Percentiles rank a stretch among this genome's conserved stretches.
Conservation (phyloP, 1,140 invertebrate species). For the Coptotermes formosanus region DNA sequence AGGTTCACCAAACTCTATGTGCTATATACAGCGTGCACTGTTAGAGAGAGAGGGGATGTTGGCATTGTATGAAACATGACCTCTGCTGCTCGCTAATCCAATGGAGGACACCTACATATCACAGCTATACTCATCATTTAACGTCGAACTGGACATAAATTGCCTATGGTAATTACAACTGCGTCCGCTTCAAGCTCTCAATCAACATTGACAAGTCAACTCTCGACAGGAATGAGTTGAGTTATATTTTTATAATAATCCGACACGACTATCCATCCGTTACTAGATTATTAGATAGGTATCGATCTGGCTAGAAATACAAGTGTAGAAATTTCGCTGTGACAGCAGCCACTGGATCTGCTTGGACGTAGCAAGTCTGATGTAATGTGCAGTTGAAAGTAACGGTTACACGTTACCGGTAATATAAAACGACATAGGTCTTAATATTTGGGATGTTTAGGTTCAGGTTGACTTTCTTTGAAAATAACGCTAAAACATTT, state of each 20-base stretch:
- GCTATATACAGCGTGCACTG: neutral
- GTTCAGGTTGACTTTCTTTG: too few relatives aligned
- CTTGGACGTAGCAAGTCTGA: neutral
- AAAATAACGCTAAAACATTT: too few relatives aligned
- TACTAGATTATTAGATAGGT: neutral
- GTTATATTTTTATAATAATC: constrained; percentile 1
- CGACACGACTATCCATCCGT: neutral
- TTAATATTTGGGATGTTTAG: too few relatives aligned
- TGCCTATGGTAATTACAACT: constrained; percentile 15
- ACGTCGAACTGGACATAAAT: constrained; percentile 1
- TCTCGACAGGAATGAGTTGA: neutral
- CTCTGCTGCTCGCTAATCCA: neutral
- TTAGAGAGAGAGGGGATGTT: neutral
- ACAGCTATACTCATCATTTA: neutral
- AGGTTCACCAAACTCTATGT: neutral
- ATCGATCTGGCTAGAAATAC: neutral
- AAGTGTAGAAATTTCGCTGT: neutral
- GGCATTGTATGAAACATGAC: neutral
- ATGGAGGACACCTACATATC: neutral
- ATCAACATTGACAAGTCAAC: constrained; percentile 15
- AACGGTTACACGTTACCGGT: too few relatives aligned
- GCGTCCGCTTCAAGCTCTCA: neutral
- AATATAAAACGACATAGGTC: too few relatives aligned
- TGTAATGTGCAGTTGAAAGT: neutral
- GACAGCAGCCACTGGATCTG: neutral